Evolutionary conservation across 1,140 invertebrate genomes (phyloP), one percentile per base, ranked within the genome.

Genomic region (Anthonomus grandis): DNA sequence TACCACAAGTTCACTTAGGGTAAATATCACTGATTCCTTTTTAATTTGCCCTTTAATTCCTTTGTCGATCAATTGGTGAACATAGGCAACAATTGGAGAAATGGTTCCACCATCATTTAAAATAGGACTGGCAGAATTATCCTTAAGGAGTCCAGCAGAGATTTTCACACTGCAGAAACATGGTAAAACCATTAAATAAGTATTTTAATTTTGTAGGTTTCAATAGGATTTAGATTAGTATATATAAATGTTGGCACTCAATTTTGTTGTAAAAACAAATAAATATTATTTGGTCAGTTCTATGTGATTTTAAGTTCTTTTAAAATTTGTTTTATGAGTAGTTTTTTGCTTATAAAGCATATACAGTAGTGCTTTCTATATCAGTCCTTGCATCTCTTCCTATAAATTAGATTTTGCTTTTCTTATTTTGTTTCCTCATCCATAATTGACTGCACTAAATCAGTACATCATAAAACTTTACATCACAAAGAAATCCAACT

Each of bases 1-100:
- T 79, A 87, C 87, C 66, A 81, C 74, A 51, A 90, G 76, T 70
- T 90, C 87, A 64, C 75, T 76, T 36, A 91, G 75, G 21, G 81
- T 78, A 53, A 78, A 75, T 19, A 87, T 74, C 41, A 87, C 81
- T 56, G 78, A 75, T 69, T 91, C 88, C 70, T 83, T 87, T 67
- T 87, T 87, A 42, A 90, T 64, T 48, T 73, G 76, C 37, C 85
- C 87, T 56, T 79, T 79, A 39, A 88, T 75, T 50, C 86, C 85
- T 73, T 84, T 83, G 57, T 83, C 81, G 49, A 90, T 76, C 55
- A 91, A 76, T 52, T 80, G 76, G 66, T 82, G 81, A 21, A 85
- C 72, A 64, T 75, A 76, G 62, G 75, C 75, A 24, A 77, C 80
- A 34, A 84, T 68, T 21, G 74, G 74, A 52, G 76, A 75, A 4